Evolutionary conservation across 1,140 invertebrate genomes (phyloP).

Genomic region (Babylonia areolata): DNA sequence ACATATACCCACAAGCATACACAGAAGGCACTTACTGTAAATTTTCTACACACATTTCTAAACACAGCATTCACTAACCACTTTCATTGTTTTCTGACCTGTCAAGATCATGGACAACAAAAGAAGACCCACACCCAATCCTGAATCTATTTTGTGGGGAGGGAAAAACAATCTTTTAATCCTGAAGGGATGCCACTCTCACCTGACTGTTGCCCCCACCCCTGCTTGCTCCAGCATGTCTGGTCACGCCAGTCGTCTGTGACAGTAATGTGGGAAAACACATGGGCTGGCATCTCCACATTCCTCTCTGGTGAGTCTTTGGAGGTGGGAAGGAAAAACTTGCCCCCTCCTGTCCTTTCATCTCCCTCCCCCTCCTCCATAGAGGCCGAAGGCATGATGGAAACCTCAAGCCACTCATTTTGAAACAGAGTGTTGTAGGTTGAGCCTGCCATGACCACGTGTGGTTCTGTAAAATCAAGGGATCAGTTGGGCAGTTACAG

Average conservation of each 20-base stretch:
- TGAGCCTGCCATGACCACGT: conserved; percentile 42
- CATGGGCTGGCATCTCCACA: background rate
- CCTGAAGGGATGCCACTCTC: conserved; percentile 9
- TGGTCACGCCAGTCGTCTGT: conserved; percentile 62
- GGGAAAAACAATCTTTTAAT: too few species aligned
- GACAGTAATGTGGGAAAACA: background rate
- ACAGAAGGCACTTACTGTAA: too few species aligned
- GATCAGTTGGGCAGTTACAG: too few species aligned
- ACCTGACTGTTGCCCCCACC: conserved; percentile 67
- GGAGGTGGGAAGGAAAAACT: conserved; percentile 32
- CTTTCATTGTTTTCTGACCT: too few species aligned
- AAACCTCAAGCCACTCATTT: conserved; percentile 72
- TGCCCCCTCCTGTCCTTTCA: conserved; percentile 25
- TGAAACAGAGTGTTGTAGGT: conserved; percentile 67
- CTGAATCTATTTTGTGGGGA: too few species aligned
- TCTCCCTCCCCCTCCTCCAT: conserved; percentile 38
- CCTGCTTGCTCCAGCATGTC: conserved; percentile 57
- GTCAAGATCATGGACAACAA: too few species aligned
- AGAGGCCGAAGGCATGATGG: conserved; percentile 42
- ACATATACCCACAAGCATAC: conserved; percentile 6
- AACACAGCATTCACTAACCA: background rate
- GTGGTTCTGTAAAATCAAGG: background rate
- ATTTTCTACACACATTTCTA: too few species aligned
- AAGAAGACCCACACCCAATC: too few species aligned
- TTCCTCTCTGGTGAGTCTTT: background rate